Conservation (phyloP, 2,888 invertebrate species). For the Kuschelorhynchus macadamiae region DNA sequence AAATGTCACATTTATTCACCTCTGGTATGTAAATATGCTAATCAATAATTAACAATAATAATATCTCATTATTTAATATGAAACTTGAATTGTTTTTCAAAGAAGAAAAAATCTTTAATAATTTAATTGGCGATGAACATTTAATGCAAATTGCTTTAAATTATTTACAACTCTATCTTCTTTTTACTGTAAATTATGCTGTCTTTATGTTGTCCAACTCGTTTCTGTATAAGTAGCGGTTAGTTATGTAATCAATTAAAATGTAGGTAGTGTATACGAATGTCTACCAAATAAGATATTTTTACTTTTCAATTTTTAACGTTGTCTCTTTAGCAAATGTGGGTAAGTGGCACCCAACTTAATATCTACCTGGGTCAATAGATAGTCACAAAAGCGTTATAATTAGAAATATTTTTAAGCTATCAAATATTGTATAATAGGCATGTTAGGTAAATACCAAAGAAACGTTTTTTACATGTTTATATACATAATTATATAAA, state of each 20-base stretch:
- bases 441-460: too few species aligned
- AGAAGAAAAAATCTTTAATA: too few species aligned
- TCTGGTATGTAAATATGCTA: too few species aligned
- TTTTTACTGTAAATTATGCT: constrained; percentile 17
- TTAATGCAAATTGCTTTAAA: constrained; percentile 10
- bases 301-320: constrained; percentile 15
- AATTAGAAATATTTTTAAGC: too few species aligned
- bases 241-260: constrained; percentile 23
- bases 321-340: background rate
- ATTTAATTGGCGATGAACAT: too few species aligned
- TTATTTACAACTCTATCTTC: constrained; percentile 18
- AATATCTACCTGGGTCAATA: background rate
- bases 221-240: constrained; percentile 27
- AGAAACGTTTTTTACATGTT: too few species aligned
- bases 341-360: background rate
- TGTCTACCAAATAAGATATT: constrained; percentile 13
- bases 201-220: constrained; percentile 21
- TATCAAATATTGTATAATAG: too few species aligned
- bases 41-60: too few species aligned
- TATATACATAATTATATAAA: too few species aligned
- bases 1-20: too few species aligned
- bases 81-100: too few species aligned
- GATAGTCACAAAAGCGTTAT: background rate
- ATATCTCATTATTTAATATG: too few species aligned
- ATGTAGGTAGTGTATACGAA: constrained; percentile 12